Conservation (phyloP, 2,888 invertebrate genomes). For the Anaspis maculata region DNA sequence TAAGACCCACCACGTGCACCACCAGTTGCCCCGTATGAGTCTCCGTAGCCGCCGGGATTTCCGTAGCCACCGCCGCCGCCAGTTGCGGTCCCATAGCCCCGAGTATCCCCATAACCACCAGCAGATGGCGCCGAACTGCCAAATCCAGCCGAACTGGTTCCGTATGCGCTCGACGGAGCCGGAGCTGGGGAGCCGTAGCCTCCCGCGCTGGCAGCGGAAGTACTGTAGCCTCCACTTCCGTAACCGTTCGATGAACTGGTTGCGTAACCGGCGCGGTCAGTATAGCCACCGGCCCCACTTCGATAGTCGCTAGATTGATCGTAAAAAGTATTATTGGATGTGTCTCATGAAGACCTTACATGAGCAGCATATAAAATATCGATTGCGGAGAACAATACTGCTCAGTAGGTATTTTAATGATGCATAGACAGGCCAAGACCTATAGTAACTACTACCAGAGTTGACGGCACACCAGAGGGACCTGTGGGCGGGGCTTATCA, state of each 20-base stretch:
- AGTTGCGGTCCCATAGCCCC: conserved; percentile 5
- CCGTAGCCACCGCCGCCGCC: conserved; percentile 8
- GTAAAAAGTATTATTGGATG: too few species aligned
- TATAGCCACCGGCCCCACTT: conserved; percentile 19
- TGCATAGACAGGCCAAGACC: too few species aligned
- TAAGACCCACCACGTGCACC: conserved; percentile 23
- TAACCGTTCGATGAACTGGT: conserved; percentile 14
- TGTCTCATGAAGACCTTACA: too few species aligned
- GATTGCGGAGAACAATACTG: too few species aligned
- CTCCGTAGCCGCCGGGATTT: conserved; percentile 24
- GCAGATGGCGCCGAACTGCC: conserved; percentile 13
- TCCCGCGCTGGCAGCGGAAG: conserved; percentile 13
- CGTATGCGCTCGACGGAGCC: background rate
- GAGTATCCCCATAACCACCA: conserved; percentile 11
- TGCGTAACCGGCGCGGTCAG: conserved; percentile 14
- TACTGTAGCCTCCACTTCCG: conserved; percentile 8
- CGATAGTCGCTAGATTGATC: too few species aligned
- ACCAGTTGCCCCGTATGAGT: conserved; percentile 15
- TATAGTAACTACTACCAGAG: too few species aligned
- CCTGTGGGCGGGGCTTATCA: too few species aligned
- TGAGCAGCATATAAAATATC: too few species aligned
- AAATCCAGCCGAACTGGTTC: conserved; percentile 13
- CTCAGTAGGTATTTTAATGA: too few species aligned
- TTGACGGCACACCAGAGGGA: too few species aligned
- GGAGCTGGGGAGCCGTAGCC: conserved; percentile 4